Evolutionary conservation across 2,888 invertebrate genomes (phyloP).

Genomic region (Terebella lapidaria): DNA sequence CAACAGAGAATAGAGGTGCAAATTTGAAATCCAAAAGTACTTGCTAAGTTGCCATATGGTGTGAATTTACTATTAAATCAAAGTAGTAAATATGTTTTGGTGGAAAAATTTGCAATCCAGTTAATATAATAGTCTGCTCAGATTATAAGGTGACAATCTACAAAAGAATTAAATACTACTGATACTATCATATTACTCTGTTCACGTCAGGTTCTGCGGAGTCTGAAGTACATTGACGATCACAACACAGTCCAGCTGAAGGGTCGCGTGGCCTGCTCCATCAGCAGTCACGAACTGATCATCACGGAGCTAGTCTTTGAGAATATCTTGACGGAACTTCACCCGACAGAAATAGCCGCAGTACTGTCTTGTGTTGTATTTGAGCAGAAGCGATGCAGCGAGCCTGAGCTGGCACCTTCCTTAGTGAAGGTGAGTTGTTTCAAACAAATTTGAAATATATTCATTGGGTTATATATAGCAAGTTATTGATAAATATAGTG

Average conservation of each 20-base stretch:
- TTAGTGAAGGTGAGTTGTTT: slow-evolving; percentile 45
- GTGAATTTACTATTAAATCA: too few species aligned
- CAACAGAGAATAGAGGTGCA: slow-evolving; percentile 59
- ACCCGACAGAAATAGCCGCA: slow-evolving; percentile 89
- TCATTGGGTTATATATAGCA: neutral
- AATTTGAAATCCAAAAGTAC: too few species aligned
- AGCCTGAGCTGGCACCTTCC: slow-evolving; percentile 60
- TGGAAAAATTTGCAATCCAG: too few species aligned
- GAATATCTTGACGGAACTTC: slow-evolving; percentile 78
- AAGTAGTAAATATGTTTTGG: too few species aligned
- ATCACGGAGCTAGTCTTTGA: slow-evolving; percentile 90
- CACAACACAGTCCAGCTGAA: slow-evolving; percentile 62
- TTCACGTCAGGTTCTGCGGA: slow-evolving; percentile 63
- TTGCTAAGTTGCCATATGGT: too few species aligned
- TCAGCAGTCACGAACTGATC: slow-evolving; percentile 75
- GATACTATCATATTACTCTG: too few species aligned
- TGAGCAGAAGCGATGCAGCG: slow-evolving; percentile 64
- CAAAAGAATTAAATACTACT: too few species aligned
- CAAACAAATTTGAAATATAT: neutral
- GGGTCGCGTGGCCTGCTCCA: slow-evolving; percentile 80
- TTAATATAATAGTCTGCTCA: too few species aligned
- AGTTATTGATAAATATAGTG: too few species aligned
- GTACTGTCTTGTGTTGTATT: slow-evolving; percentile 88
- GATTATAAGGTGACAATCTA: too few species aligned
- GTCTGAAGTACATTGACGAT: slow-evolving; percentile 72